A percentile compares a stretch with the other conserved stretches of the same genome.
Evolutionary conservation across 2,113 vertebrate species (phyloP).

Genomic region (Perognathus longimembris): DNA sequence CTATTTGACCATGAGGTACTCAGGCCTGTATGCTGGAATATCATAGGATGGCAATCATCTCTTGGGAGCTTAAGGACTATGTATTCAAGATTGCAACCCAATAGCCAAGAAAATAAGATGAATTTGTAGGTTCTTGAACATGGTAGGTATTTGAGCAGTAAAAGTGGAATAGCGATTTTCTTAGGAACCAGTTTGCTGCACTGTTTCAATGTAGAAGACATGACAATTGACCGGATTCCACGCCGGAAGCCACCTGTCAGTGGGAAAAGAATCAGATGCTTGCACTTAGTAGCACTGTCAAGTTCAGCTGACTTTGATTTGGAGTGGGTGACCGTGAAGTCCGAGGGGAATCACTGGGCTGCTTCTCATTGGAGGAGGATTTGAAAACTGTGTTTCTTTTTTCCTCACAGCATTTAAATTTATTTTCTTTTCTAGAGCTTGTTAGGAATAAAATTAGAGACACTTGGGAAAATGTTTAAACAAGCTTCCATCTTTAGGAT

Average conservation of each 20-base stretch:
- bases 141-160: neutral
- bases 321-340: neutral
- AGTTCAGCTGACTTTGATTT: slow-evolving; percentile 2
- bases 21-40: neutral
- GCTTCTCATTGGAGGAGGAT: neutral
- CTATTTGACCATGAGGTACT: neutral
- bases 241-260: neutral
- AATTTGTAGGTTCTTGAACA: neutral
- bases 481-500: slow-evolving; percentile 1
- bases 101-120: neutral
- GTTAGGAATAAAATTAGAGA: slow-evolving; percentile 15
- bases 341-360: neutral
- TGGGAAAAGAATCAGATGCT: slow-evolving; percentile 11
- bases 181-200: neutral
- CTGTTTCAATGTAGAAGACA: neutral
- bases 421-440: slow-evolving; percentile 4
- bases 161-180: slow-evolving; percentile 15
- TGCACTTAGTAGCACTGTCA: slow-evolving; percentile 1
- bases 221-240: slow-evolving; percentile 7
- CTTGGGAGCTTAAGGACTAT: neutral
- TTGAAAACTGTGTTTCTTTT: neutral
- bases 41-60: no score
- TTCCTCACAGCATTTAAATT: slow-evolving; percentile 10
- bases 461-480: slow-evolving; percentile 5
- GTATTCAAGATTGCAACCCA: neutral